Evolutionary conservation across 2,797 vertebrate species (phyloP).

Genomic region (Smutsia gigantea): DNA sequence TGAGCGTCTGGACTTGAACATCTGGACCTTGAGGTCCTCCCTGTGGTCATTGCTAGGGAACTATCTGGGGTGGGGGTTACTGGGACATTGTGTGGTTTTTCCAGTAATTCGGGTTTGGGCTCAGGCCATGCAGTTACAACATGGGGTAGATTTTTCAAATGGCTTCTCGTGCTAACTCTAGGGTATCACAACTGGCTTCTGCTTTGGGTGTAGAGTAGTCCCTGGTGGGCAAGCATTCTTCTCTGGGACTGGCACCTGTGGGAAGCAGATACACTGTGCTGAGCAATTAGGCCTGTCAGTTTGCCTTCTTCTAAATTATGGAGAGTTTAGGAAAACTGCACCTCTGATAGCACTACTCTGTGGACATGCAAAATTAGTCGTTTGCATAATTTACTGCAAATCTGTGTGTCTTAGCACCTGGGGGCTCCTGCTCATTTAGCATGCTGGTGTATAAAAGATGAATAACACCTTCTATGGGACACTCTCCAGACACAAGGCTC

Average conservation of each 20-base stretch:
- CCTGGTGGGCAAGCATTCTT: background rate
- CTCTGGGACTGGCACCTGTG: background rate
- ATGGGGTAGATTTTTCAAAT: too few relatives aligned
- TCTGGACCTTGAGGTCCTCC: too few relatives aligned
- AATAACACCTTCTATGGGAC: constrained; percentile 64
- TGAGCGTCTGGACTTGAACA: too few relatives aligned
- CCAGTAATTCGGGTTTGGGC: too few relatives aligned
- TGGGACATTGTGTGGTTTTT: too few relatives aligned
- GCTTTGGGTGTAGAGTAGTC: background rate
- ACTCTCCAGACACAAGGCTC: constrained; percentile 80
- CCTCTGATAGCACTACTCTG: constrained; percentile 54
- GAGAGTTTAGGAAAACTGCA: constrained; percentile 62
- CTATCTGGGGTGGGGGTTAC: too few relatives aligned
- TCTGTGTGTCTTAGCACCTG: constrained; percentile 77
- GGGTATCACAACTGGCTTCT: background rate
- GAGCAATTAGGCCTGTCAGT: constrained; percentile 32
- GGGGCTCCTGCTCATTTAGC: constrained; percentile 71
- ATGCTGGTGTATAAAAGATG: constrained; percentile 81
- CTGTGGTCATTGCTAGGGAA: too few relatives aligned
- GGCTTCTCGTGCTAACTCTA: too few relatives aligned
- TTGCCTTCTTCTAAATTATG: constrained; percentile 59
- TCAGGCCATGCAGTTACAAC: too few relatives aligned
- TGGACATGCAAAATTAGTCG: constrained; percentile 76
- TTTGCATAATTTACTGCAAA: constrained; percentile 70
- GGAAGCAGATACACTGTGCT: background rate